Conservation (phyloP, 2,113 vertebrate genomes). For the Perca fluviatilis region DNA sequence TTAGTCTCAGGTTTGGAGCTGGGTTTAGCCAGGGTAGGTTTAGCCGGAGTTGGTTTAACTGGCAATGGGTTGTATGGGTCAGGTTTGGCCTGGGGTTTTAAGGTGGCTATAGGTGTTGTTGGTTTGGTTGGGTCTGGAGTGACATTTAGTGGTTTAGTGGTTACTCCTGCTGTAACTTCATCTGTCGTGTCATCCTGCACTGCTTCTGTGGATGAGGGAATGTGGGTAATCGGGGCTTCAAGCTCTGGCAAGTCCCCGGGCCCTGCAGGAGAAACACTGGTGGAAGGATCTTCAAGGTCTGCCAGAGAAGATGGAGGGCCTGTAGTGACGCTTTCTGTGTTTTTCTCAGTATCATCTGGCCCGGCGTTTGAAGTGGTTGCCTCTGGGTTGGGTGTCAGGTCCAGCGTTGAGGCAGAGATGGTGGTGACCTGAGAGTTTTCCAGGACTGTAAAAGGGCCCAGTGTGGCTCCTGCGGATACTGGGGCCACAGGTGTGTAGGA, state of each 20-base stretch:
- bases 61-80: background rate
- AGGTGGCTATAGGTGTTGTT: constrained; percentile 1
- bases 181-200: background rate
- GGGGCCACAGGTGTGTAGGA: background rate
- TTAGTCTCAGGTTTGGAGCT: constrained; percentile 57
- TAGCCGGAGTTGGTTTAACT: constrained; percentile 2
- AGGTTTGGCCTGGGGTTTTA: constrained; percentile 49
- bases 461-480: constrained; percentile 9
- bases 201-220: constrained; percentile 9
- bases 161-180: background rate
- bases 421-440: constrained; percentile 8
- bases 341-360: background rate
- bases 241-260: background rate
- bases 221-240: background rate
- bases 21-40: constrained; percentile 6
- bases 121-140: constrained; percentile 16
- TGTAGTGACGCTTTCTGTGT: background rate
- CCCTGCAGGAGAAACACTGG: constrained; percentile 1
- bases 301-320: background rate
- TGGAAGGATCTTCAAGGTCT: constrained; percentile 20
- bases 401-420: background rate
- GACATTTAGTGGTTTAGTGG: constrained; percentile 2
- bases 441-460: constrained; percentile 1
- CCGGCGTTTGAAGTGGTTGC: background rate
- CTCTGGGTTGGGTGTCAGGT: background rate